These are phyloP conservation scores for Neoascia interrupta DNA, from an alignment of 2,888 invertebrate species.

Conservation along the genomic window DNA sequence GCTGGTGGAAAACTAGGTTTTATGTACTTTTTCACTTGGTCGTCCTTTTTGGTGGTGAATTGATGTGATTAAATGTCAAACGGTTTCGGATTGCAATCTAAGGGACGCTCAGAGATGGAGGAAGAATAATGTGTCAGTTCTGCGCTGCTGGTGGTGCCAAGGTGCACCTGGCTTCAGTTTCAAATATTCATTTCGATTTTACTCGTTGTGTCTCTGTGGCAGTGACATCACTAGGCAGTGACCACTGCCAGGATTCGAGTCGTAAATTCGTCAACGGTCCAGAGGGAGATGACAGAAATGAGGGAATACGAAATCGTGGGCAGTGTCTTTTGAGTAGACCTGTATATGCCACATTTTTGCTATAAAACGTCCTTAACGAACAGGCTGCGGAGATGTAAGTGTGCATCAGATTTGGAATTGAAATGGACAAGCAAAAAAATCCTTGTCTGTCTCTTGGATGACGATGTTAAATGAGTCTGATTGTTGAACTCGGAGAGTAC, in stretches of 20 bases:
- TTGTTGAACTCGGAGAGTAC: no score
- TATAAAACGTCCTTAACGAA: constrained; percentile 6
- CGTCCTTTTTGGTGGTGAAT: background rate
- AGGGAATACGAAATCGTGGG: constrained; percentile 36
- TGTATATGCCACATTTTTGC: no score
- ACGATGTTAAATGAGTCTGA: background rate
- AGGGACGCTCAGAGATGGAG: no score
- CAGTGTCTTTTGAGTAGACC: constrained; percentile 19
- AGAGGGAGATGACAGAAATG: background rate
- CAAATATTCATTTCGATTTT: constrained; percentile 37
- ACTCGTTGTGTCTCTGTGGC: background rate
- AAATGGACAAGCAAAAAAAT: constrained; percentile 1
- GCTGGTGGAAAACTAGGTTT: constrained; percentile 44
- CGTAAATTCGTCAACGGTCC: constrained; percentile 55
- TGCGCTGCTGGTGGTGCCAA: no score
- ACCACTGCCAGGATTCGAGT: constrained; percentile 11
- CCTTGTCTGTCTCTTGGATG: constrained; percentile 6
- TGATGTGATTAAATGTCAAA: constrained; percentile 64
- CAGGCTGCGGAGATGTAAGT: constrained; percentile 3
- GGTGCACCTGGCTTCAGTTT: no score
- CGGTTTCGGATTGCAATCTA: constrained; percentile 31
- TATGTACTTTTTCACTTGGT: constrained; percentile 1
- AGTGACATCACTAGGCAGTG: background rate
- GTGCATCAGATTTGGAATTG: background rate
- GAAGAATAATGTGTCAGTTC: no score